Conservation (phyloP, 2,797 vertebrate species). For the Acridotheres tristis region DNA sequence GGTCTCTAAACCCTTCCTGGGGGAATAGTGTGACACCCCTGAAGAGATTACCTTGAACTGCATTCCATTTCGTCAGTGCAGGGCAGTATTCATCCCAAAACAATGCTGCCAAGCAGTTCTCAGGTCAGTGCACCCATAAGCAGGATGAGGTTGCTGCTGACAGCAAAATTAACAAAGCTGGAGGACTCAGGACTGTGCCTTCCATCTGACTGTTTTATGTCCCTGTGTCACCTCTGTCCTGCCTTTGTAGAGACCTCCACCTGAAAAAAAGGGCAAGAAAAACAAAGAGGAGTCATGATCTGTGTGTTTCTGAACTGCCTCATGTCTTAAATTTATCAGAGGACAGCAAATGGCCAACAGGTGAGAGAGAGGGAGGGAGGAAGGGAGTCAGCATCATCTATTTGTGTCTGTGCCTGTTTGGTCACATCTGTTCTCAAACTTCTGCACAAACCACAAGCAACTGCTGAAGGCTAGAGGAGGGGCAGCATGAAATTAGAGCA, state of each 20-base stretch:
- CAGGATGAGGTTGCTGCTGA: background rate
- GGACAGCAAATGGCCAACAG: constrained; percentile 24
- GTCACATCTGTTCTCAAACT: constrained; percentile 14
- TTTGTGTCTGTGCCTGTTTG: background rate
- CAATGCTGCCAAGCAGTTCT: background rate
- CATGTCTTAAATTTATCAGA: background rate
- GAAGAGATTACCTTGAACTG: background rate
- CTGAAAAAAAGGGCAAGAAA: background rate
- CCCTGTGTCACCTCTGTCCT: accelerated
- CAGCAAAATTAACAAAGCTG: background rate
- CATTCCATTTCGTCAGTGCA: background rate
- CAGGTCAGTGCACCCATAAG: accelerated
- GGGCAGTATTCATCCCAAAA: background rate
- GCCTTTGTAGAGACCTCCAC: background rate
- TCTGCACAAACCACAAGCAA: constrained; percentile 4
- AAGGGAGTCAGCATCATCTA: background rate
- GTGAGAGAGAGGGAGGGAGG: background rate
- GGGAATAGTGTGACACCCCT: accelerated
- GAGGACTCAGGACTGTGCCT: background rate
- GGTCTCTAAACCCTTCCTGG: background rate
- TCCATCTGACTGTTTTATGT: background rate
- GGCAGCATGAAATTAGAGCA: background rate
- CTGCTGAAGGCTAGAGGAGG: background rate
- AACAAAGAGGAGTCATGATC: background rate
- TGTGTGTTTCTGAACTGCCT: background rate